Conservation (phyloP, 2,113 vertebrate species). For the Manacus vitellinus region DNA sequence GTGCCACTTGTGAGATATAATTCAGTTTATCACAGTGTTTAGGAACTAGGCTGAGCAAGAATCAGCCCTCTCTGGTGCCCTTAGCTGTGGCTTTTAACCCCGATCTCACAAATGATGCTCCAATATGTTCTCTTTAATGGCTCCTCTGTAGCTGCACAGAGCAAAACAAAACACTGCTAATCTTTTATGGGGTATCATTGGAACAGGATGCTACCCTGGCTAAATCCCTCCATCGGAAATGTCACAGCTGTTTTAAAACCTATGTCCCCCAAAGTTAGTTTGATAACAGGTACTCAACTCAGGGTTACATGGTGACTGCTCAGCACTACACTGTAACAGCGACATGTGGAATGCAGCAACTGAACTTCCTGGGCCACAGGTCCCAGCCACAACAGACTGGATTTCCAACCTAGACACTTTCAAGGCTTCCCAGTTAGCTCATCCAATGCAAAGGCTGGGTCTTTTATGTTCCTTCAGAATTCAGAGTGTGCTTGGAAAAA, state of each 20-base stretch:
- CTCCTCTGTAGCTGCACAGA: not conserved
- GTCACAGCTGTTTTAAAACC: not conserved
- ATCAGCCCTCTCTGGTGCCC: not conserved
- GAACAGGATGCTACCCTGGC: constrained; percentile 10
- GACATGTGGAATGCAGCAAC: not conserved
- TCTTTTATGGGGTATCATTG: not conserved
- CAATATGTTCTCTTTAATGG: not conserved
- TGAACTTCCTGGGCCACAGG: not conserved
- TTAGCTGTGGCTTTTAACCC: not conserved
- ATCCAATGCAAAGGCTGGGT: not conserved
- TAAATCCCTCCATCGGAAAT: constrained; percentile 13
- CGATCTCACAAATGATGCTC: not conserved
- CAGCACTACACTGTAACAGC: not conserved
- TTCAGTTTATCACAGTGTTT: not conserved
- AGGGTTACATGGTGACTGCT: not conserved
- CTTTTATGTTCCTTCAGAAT: not conserved
- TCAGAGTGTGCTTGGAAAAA: not conserved
- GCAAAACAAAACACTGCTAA: not conserved
- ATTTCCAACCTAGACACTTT: not conserved
- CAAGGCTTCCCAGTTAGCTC: not conserved
- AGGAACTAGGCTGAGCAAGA: not conserved
- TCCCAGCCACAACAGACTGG: not conserved
- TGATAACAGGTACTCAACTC: not conserved
- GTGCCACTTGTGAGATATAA: not conserved
- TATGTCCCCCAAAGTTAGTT: not conserved